Conservation (phyloP, 1,140 invertebrate genomes). For the Vollenhovia emeryi region DNA sequence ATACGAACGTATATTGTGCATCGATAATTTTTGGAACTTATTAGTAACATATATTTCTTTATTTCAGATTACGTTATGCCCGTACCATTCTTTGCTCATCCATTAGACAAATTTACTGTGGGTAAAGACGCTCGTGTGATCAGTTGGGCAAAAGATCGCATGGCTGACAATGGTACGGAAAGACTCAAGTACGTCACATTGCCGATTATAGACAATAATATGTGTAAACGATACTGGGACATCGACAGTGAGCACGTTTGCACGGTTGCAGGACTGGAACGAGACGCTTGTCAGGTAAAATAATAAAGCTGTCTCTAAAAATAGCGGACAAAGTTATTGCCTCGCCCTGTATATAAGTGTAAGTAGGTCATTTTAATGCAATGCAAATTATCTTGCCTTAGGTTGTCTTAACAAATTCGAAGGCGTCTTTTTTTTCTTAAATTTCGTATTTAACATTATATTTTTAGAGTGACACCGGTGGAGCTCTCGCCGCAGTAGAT, state of each 20-base stretch:
- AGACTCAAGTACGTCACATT: neutral
- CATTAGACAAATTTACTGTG: too few relatives aligned
- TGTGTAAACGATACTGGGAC: neutral
- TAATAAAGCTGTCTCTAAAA: too few relatives aligned
- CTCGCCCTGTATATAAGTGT: too few relatives aligned
- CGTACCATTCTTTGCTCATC: too few relatives aligned
- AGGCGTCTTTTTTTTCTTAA: neutral
- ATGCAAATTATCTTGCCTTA: too few relatives aligned
- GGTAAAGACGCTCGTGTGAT: constrained; percentile 20
- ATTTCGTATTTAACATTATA: neutral
- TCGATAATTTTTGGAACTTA: too few relatives aligned
- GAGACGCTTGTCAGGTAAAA: constrained; percentile 10
- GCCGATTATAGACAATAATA: neutral
- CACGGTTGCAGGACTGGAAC: neutral
- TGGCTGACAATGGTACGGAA: neutral
- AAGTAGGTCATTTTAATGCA: too few relatives aligned
- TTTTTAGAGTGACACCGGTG: constrained; percentile 67
- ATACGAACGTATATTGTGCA: too few relatives aligned
- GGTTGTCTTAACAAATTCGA: too few relatives aligned
- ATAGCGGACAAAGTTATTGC: too few relatives aligned
- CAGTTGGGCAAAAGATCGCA: constrained; percentile 59
- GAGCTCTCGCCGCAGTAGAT: constrained; percentile 47
- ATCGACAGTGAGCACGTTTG: neutral
- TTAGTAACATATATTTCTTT: too few relatives aligned
- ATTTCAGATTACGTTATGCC: too few relatives aligned